Percentiles rank a stretch among this genome's conserved stretches.
Evolutionary conservation across 2,113 vertebrate species (phyloP).

Genomic region (Smithornis capensis): DNA sequence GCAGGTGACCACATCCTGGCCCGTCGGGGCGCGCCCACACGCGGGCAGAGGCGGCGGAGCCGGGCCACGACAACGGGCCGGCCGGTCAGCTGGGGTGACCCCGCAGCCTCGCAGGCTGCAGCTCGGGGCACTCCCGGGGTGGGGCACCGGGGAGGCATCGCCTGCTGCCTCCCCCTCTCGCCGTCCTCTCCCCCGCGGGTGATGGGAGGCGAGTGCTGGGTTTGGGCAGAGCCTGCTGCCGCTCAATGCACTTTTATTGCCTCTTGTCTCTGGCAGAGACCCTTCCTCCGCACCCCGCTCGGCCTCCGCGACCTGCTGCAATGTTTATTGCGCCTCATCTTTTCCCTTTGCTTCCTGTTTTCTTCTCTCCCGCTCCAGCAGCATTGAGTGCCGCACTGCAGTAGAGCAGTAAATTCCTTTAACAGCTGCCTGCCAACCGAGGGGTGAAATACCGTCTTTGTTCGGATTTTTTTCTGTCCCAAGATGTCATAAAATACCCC

Average conservation of each 20-base stretch:
- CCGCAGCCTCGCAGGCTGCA: neutral
- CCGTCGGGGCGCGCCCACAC: neutral
- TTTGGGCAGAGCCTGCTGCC: neutral
- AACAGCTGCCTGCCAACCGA: conserved; percentile 96
- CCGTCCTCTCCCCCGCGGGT: neutral
- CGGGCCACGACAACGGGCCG: neutral
- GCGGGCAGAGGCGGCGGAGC: neutral
- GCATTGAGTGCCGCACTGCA: conserved; percentile 90
- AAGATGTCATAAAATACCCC: conserved; percentile 61
- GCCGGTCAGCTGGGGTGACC: neutral
- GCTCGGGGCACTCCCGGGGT: neutral
- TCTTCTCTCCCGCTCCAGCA: conserved; percentile 49
- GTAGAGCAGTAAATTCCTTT: conserved; percentile 98
- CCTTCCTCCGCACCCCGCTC: neutral
- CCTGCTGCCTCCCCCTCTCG: neutral
- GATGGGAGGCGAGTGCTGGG: neutral
- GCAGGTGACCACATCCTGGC: neutral
- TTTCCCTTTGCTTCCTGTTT: conserved; percentile 75
- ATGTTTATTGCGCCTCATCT: conserved; percentile 66
- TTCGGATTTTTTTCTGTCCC: conserved; percentile 71
- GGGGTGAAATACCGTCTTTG: conserved; percentile 99
- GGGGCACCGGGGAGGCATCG: neutral
- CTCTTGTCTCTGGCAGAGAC: neutral
- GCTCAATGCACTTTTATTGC: conserved; percentile 38
- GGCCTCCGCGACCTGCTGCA: conserved; percentile 19